phyloP scores from a whole-genome alignment of 2,113 vertebrate genomes.

The Eonycteris spelaea region DNA sequence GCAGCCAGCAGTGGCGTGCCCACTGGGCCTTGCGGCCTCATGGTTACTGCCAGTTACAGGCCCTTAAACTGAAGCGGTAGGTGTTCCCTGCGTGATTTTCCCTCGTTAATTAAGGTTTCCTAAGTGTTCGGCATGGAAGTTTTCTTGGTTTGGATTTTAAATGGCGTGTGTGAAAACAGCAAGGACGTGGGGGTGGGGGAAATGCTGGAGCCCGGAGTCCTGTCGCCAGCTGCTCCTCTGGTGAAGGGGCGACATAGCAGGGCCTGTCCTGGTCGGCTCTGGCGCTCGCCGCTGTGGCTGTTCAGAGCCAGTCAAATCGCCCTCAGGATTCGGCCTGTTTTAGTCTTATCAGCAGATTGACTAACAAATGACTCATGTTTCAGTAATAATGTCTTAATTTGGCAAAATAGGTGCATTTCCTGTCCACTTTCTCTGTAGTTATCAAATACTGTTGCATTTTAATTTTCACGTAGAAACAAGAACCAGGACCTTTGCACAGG shows the following conservation, averaged over 20 bases:
- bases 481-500: neutral
- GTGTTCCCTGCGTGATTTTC: neutral
- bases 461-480: neutral
- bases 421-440: neutral
- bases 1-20: too few relatives aligned
- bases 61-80: rapidly evolving
- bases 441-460: neutral
- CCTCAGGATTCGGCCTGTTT: neutral
- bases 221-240: rapidly evolving
- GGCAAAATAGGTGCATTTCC: neutral
- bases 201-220: rapidly evolving
- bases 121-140: neutral
- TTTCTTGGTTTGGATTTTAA: neutral
- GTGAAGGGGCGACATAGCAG: too few relatives aligned
- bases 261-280: too few relatives aligned
- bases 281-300: neutral
- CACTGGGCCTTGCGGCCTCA: neutral
- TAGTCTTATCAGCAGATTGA: neutral
- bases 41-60: rapidly evolving
- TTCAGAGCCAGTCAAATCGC: neutral
- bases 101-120: neutral
- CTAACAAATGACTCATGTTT: neutral
- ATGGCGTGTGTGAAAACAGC: neutral
- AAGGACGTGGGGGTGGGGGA: too few relatives aligned
- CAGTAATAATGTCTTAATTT: neutral